These are phyloP conservation scores for Hyposoter didymator DNA, from an alignment of 2,888 invertebrate genomes.

Conservation along the genomic window DNA sequence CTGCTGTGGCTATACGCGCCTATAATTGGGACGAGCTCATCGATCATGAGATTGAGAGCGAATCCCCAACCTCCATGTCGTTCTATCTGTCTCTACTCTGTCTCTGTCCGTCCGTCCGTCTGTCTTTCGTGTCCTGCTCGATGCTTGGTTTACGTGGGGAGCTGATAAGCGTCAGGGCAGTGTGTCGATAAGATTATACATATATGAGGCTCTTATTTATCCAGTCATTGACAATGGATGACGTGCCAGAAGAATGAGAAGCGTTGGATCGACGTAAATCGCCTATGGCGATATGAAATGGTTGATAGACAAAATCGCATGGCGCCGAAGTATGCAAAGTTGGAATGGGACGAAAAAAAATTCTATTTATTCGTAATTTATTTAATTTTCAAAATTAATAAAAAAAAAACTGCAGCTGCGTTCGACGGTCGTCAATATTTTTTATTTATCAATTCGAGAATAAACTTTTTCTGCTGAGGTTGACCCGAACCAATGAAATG, in stretches of 20 bases:
- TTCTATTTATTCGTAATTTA: no score
- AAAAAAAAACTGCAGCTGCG: no score
- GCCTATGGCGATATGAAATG: not conserved
- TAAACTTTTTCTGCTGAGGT: no score
- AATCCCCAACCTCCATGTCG: constrained; percentile 20
- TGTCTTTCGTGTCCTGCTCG: not conserved
- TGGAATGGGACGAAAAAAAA: no score
- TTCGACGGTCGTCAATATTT: no score
- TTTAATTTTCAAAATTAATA: no score
- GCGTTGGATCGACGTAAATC: not conserved
- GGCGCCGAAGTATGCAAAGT: no score
- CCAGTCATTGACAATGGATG: constrained; percentile 36
- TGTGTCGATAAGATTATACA: constrained; percentile 61
- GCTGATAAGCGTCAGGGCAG: constrained; percentile 54
- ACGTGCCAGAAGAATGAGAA: constrained; percentile 5
- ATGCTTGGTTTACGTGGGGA: not conserved
- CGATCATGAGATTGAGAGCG: constrained; percentile 57
- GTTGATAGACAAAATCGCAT: not conserved
- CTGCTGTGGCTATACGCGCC: constrained; percentile 28
- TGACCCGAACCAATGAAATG: not conserved
- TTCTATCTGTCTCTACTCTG: constrained; percentile 18
- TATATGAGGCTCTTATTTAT: constrained; percentile 30
- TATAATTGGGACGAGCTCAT: constrained; percentile 42
- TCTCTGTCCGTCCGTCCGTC: constrained; percentile 1
- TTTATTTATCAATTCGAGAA: no score